phyloP scores from a whole-genome alignment of 2,113 vertebrate genomes.

The Serilophus lunatus region DNA sequence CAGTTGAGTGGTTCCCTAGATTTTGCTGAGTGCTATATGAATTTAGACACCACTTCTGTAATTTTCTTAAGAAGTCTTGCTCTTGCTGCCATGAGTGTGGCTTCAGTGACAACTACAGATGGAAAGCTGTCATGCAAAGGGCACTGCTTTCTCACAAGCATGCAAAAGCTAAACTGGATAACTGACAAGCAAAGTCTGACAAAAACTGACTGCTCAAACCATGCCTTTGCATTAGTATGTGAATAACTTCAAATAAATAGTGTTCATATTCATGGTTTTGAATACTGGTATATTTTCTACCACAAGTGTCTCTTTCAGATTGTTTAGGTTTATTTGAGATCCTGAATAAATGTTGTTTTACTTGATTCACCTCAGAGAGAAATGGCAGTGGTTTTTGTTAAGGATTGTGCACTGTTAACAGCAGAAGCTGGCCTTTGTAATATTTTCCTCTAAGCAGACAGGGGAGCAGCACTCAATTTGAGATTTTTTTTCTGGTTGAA shows the following conservation, averaged over 20 bases:
- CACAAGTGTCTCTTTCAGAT: not conserved
- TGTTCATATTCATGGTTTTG: not conserved
- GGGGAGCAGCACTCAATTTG: not conserved
- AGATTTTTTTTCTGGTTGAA: not conserved
- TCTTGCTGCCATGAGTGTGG: not conserved
- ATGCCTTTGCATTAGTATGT: not conserved
- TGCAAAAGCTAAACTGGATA: not conserved
- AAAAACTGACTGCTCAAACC: not conserved
- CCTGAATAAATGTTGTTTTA: not conserved
- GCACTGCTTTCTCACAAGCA: not conserved
- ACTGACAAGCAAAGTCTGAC: not conserved
- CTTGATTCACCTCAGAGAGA: not conserved
- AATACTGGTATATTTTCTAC: not conserved
- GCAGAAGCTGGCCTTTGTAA: not conserved
- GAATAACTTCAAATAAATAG: not conserved
- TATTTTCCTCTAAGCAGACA: not conserved
- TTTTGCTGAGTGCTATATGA: not conserved
- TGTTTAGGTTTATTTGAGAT: not conserved
- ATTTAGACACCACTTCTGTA: not conserved
- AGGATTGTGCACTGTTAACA: not conserved
- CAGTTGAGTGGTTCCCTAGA: not conserved
- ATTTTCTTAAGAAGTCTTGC: not conserved
- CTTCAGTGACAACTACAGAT: not conserved
- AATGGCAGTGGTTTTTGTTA: not conserved
- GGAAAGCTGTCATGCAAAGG: not conserved